phyloP scores from a whole-genome alignment of 2,797 vertebrate species.

The Vipera ursinii region DNA sequence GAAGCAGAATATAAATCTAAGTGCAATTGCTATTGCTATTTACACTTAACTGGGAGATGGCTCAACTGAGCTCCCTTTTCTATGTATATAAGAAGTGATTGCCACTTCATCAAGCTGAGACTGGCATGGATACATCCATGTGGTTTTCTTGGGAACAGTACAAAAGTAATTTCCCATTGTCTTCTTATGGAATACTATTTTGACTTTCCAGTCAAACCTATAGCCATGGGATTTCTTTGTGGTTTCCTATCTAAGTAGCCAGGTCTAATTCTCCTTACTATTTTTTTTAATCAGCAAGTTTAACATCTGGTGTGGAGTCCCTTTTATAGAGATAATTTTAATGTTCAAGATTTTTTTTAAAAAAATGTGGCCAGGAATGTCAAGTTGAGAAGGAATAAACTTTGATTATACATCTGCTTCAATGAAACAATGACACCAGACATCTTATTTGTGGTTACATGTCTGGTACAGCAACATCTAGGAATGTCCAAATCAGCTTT shows the following conservation, averaged over 20 bases:
- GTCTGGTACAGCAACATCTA: not conserved
- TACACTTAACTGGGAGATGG: not conserved
- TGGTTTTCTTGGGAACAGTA: not conserved
- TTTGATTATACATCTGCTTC: not conserved
- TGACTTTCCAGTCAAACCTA: not conserved
- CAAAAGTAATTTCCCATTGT: not conserved
- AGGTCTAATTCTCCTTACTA: not conserved
- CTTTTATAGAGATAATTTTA: not conserved
- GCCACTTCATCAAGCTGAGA: not conserved
- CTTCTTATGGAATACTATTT: not conserved
- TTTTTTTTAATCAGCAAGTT: not conserved
- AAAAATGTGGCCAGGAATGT: not conserved
- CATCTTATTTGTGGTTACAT: not conserved
- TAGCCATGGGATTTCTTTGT: not conserved
- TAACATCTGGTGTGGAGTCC: not conserved
- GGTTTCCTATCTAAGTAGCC: not conserved
- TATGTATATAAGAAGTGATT: not conserved
- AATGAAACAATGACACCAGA: not conserved
- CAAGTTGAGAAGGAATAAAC: not conserved
- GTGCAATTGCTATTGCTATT: no score
- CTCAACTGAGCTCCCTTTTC: not conserved
- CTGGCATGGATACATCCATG: not conserved
- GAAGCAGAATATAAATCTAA: no score
- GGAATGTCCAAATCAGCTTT: not conserved
- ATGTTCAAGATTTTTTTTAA: not conserved